Percentiles rank a stretch among this genome's conserved stretches.
These are phyloP conservation scores for Cricetomys ansorgei DNA, from an alignment of 2,113 vertebrate genomes.

Conservation along the genomic window DNA sequence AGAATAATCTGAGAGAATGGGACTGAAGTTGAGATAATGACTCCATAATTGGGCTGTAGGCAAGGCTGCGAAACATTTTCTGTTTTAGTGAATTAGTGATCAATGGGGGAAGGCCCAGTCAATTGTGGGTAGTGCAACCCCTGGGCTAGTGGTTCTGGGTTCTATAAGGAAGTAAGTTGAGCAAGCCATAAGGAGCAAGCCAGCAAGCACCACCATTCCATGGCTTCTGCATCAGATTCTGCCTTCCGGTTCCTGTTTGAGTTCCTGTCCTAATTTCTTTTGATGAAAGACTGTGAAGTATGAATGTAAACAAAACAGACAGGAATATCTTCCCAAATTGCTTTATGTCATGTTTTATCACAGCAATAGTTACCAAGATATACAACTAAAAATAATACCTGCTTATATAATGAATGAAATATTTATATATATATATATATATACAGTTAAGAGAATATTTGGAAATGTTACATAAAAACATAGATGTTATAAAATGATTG, in stretches of 20 bases:
- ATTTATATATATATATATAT: neutral
- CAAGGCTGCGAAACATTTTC: neutral
- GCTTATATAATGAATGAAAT: neutral
- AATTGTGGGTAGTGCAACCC: neutral
- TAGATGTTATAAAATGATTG: constrained; percentile 30
- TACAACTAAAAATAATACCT: neutral
- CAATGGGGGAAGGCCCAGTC: neutral
- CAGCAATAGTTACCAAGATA: neutral
- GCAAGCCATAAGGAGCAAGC: neutral
- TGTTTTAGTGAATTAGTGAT: neutral
- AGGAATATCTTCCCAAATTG: neutral
- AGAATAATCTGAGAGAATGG: neutral
- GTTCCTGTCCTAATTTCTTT: neutral
- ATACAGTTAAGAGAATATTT: neutral
- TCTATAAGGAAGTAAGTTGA: neutral
- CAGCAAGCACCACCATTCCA: neutral
- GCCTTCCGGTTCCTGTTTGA: neutral
- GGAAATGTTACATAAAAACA: neutral
- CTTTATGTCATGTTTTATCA: neutral
- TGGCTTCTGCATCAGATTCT: too few species aligned
- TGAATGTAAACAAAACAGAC: neutral
- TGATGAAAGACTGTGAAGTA: neutral
- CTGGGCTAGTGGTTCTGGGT: neutral
- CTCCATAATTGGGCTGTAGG: neutral
- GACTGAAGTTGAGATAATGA: neutral